A percentile compares a stretch with the other conserved stretches of the same genome.
phyloP scores from a whole-genome alignment of 2,113 vertebrate genomes.

The Synchiropus splendidus region DNA sequence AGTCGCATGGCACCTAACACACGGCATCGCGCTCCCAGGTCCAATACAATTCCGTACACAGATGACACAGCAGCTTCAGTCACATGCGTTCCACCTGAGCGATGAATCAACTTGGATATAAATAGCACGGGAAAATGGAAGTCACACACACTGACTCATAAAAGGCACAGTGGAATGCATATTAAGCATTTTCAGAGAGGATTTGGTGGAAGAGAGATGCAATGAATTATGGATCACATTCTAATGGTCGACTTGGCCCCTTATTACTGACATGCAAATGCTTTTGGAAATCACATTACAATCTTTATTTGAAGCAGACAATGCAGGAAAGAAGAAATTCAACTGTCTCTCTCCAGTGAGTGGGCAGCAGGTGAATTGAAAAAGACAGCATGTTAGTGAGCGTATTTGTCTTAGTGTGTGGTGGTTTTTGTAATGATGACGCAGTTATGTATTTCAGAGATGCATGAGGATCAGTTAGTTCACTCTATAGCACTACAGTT shows the following conservation, averaged over 20 bases:
- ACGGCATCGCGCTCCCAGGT: neutral
- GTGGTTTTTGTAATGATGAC: too few species aligned
- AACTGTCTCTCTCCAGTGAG: too few species aligned
- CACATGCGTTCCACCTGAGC: constrained; percentile 31
- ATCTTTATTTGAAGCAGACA: constrained; percentile 44
- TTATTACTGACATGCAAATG: constrained; percentile 64
- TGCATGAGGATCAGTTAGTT: too few species aligned
- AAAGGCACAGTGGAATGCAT: too few species aligned
- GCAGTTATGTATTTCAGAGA: too few species aligned
- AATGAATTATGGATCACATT: constrained; percentile 72
- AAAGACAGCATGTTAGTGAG: too few species aligned
- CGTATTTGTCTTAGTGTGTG: too few species aligned
- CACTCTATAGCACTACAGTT: too few species aligned
- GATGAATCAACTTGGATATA: constrained; percentile 18
- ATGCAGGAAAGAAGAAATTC: constrained; percentile 19
- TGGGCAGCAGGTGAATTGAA: too few species aligned
- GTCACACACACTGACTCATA: constrained; percentile 51
- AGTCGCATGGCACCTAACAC: constrained; percentile 12
- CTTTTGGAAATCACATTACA: constrained; percentile 60
- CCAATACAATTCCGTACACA: too few species aligned
- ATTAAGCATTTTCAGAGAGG: too few species aligned
- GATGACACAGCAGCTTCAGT: constrained; percentile 1
- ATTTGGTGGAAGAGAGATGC: constrained; percentile 59
- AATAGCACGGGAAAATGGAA: constrained; percentile 12
- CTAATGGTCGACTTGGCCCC: constrained; percentile 62